Evolutionary conservation across 2,113 vertebrate genomes (phyloP).

Genomic region (Cyprinodon variegatus): DNA sequence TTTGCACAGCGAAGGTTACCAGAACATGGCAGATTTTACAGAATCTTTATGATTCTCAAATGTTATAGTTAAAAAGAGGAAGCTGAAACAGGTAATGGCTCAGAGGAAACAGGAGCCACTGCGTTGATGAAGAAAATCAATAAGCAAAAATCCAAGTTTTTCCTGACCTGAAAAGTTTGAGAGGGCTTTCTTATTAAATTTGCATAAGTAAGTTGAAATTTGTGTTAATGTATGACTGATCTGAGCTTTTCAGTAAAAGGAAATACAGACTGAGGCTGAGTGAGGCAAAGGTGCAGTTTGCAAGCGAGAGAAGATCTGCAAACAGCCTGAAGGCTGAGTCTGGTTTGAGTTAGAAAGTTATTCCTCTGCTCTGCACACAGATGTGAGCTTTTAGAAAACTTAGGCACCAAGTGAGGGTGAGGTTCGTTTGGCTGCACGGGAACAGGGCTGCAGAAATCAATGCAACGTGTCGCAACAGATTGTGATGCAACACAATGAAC

Average conservation of each 20-base stretch:
- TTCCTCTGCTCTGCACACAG: conserved; percentile 11
- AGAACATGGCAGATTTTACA: conserved; percentile 1
- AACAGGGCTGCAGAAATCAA: background rate
- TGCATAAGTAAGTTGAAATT: background rate
- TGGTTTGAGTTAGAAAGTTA: conserved; percentile 51
- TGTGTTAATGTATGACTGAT: background rate
- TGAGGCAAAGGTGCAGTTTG: background rate
- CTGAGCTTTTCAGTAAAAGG: conserved; percentile 10
- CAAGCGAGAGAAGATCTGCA: background rate
- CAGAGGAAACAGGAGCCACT: background rate
- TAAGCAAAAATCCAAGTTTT: background rate
- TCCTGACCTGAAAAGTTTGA: conserved; percentile 10
- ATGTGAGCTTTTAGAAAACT: conserved; percentile 25
- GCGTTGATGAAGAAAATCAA: background rate
- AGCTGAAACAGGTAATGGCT: background rate
- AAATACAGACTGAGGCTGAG: background rate
- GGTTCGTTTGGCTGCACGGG: background rate
- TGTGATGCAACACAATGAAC: background rate
- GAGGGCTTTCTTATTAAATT: conserved; percentile 1
- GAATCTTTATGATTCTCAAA: conserved; percentile 1
- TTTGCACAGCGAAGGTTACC: background rate
- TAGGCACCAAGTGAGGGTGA: conserved; percentile 9
- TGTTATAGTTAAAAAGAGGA: conserved; percentile 36
- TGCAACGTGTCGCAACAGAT: no score
- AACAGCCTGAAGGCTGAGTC: conserved; percentile 12